phyloP scores from a whole-genome alignment of 1,140 invertebrate genomes.

The Drosophila lacteicornis region DNA sequence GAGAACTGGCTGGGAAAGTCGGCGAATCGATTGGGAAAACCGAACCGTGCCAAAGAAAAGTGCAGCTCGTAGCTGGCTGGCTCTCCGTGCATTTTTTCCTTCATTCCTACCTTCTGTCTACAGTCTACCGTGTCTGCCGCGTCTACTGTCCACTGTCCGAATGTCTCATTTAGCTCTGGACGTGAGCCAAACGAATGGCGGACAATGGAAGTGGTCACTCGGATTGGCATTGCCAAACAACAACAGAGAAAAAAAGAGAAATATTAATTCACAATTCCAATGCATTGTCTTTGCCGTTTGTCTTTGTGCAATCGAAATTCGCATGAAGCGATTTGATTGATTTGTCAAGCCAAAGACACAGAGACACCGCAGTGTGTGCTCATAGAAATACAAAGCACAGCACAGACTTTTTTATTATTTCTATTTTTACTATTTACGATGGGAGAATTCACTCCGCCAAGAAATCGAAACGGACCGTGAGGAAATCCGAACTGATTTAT shows the following conservation, averaged over 20 bases:
- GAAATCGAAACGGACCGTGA: conserved; percentile 25
- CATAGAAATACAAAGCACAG: conserved; percentile 1
- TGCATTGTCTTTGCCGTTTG: conserved; percentile 38
- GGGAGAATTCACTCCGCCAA: conserved; percentile 27
- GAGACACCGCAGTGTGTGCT: conserved; percentile 7
- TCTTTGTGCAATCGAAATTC: conserved; percentile 53
- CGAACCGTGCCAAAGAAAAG: conserved; percentile 74
- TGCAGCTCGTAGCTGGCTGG: conserved; percentile 15
- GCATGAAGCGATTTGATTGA: conserved; percentile 52
- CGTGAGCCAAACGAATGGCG: conserved; percentile 55
- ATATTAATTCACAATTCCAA: conserved; percentile 21
- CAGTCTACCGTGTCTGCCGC: conserved; percentile 2
- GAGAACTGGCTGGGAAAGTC: conserved; percentile 46
- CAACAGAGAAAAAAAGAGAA: background rate
- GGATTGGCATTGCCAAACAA: conserved; percentile 29
- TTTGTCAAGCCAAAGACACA: conserved; percentile 40
- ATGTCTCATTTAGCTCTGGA: conserved; percentile 35
- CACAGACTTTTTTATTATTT: conserved; percentile 5
- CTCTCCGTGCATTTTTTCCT: background rate
- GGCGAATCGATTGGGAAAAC: conserved; percentile 49
- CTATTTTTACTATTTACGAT: conserved; percentile 17
- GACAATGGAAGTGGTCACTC: conserved; percentile 46
- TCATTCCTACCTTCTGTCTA: conserved; percentile 27
- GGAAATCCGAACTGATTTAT: conserved; percentile 31
- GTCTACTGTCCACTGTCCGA: conserved; percentile 5